Base-by-base conservation (phyloP, 2,888 invertebrate genomes). In the Mesorhabditis spiculigera region DNA sequence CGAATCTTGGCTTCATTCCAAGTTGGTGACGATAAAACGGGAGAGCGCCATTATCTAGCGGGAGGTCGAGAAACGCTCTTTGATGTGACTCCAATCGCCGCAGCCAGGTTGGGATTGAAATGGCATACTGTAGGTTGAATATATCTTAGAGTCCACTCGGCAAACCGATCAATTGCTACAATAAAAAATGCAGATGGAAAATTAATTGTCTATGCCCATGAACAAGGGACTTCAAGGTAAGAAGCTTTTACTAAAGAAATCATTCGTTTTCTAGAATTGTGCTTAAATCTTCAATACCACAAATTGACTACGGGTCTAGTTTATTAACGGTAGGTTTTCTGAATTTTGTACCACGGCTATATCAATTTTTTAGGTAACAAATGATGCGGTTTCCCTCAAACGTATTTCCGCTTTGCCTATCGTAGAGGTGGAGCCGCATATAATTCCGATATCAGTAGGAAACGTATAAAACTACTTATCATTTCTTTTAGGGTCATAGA, bases 1-100 rank as follows among this genome's bases (percentile, higher is more conserved):
- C 70, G 71, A 67, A 75, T 82, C 5, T 69, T 83, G 10, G 82
- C 82, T 1, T 78, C 82, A 8, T 75, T 83, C 68, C 81, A 78
- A 73, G 76, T 82, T 5, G 78, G 79, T 16, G 82, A 83, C 68
- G 75, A 78, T 16, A 73, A 74, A 65, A 83, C 78, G 6, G 81
- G 81, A 13, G 82, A 83, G 65, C 71, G 75, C 43, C 64, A 76
- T n/a, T 83, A 74, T 71, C 73, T 83, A 5, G 74, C 77, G 6
- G 80, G 81, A 5, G 71, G 75, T 44, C 71, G 75, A 62, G 79
- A 81, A 62, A 70, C 78, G n/a, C 72, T 80, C n/a, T 79, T 83
- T 65, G 83, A 83, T 69, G 79, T 83, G 8, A 83, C 83, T 4
- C 67, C 73, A n/a, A 67, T 76, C n/a, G 73, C 72, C 8, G 71